These are phyloP conservation scores for Bettongia penicillata DNA, from an alignment of 2,113 vertebrate species.

Conservation along the genomic window DNA sequence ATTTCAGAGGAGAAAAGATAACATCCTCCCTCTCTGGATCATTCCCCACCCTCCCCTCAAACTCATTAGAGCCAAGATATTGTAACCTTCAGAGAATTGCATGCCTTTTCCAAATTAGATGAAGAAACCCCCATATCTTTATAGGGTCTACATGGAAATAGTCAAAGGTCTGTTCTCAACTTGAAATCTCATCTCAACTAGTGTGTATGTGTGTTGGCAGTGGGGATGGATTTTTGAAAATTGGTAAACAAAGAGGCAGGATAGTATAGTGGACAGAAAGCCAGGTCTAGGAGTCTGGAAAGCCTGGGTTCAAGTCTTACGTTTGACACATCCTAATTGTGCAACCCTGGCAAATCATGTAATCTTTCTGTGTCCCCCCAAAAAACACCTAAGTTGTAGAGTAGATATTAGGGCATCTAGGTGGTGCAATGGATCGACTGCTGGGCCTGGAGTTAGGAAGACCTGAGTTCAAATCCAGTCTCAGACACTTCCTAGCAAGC, in stretches of 20 bases:
- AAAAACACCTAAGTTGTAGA: background rate
- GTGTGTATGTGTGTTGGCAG: background rate
- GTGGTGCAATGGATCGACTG: background rate
- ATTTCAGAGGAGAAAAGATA: background rate
- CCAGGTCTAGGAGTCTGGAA: background rate
- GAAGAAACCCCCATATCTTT: background rate
- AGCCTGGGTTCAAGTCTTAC: constrained; percentile 20
- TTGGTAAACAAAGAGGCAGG: background rate
- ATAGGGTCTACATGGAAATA: constrained; percentile 54
- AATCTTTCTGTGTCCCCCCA: background rate
- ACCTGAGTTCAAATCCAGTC: background rate
- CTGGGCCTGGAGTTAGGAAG: background rate
- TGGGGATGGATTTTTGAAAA: constrained; percentile 28
- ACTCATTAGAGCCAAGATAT: background rate
- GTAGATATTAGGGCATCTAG: background rate
- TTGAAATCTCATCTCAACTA: constrained; percentile 39
- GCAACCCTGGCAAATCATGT: rapidly evolving
- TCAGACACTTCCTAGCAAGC: background rate
- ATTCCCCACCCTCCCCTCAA: background rate
- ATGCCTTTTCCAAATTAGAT: background rate
- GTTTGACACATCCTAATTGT: background rate
- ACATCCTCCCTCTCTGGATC: background rate
- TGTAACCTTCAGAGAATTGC: background rate
- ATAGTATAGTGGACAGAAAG: background rate
- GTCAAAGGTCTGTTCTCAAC: constrained; percentile 43